Evolutionary conservation across 2,797 vertebrate genomes (phyloP), one percentile per base, ranked within the genome.

Genomic region (Xiphophorus birchmanni): DNA sequence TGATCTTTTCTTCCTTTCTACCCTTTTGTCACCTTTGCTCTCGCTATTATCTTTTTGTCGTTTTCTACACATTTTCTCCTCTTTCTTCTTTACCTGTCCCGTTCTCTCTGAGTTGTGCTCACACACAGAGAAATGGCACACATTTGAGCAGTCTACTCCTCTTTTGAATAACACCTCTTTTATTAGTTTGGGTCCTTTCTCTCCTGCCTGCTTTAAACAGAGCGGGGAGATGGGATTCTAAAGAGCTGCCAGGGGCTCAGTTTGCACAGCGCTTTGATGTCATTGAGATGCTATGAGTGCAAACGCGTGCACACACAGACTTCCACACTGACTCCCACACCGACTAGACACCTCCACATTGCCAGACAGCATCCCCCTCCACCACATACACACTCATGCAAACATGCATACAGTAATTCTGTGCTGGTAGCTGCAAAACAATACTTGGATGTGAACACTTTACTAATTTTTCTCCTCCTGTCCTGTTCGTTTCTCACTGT

Each of bases 241-340:
- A 96, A 95, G 93, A 94, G 94, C 94, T 94, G 95, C 94, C 95
- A 94, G 90, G 93, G 95, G 95, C 94, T 95, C 93, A 94, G 93
- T 95, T 95, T 95, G 94, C 93, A 93, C 91, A 94, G 84, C 8
- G 77, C 94, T 96, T 96, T 96, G 95, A 96, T 95, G 95, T 95
- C 94, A 93, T 91, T 90, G 93, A 95, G 93, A 93, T 94, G 93
- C 94, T 90, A 88, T 88, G 91, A 94, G 89, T 90, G 90, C 92
- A 94, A 93, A 94, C 88, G 91, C 86, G 85, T 84, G 90, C 85
- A 82, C 80, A 84, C 58, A 79, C 82, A 81, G 52, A 79, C 72
- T 80, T 76, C 82, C 84, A 80, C 80, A 85, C 80, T 52, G 78
- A 72, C 72, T 80, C 79, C 81, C 84, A 78, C 80, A 86, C 80